Evolutionary conservation across 2,888 invertebrate genomes (phyloP), one percentile per base, ranked within the genome.

Genomic region (Synanthedon myopaeformis): DNA sequence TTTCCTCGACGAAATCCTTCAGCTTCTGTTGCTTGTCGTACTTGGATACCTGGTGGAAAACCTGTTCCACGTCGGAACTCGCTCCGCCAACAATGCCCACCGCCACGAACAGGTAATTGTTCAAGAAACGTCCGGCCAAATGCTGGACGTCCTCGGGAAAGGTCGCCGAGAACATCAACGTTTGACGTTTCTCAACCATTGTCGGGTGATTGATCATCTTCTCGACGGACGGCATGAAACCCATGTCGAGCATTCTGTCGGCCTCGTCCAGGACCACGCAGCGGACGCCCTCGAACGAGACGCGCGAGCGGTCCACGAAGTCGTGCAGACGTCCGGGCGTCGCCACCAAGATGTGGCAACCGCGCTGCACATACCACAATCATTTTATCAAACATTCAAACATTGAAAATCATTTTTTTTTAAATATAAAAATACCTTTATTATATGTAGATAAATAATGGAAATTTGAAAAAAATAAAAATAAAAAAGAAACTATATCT

Each of bases 221-320:
- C 66, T 96, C 95, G 55, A 99, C 95, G 70, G 96, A 95, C 0
- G 97, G 96, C 78, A 98, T 96, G 82, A 99, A 99, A 68, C 99
- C 99, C 99, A 99, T 99, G 83, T 99, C 99, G 67, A 99, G 89
- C 99, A 99, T 99, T 55, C 99, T 92, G 88, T 99, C 99, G 4
- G 99, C 99, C 84, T 99, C 99, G 75, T 99, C 99, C 51, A 99
- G 89, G 4, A 99, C 97, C 55, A 99, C 89, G 74, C 93, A 99
- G 66, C 93, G 92, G 61, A 94, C 91, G 70, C 94, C 91, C 52
- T 96, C 96, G 60, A 99, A 92, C 0, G 96, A 95, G 56, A 99
- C 92, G 67, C 96, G 95, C 51, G 94, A 94, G 61, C 98, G 92
- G 53, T 96, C 95, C 58, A 99, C 93, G 91, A 99, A 97, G 76